Base-by-base conservation (phyloP, 2,797 vertebrate species). In the Cephalopachus bancanus region DNA sequence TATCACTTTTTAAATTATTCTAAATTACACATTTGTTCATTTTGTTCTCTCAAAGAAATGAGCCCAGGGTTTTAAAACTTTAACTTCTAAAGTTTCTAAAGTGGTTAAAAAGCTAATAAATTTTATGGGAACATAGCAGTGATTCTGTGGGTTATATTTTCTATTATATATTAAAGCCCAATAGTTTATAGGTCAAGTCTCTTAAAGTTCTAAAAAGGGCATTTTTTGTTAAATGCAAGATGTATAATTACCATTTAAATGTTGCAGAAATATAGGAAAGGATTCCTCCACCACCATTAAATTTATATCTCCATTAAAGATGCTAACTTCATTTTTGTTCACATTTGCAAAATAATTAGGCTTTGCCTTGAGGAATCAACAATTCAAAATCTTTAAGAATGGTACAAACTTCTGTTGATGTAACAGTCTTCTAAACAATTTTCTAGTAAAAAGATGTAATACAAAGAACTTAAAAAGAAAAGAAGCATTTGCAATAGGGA, bases 71-170 rank as follows among this genome's bases (percentile, higher is more conserved):
- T 95, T 95, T 65, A 93, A 86, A 90, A 93, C 30, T 10, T 69
- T 96, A 89, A 84, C 44, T 94, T 95, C n/a, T 86, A 83, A 97
- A 89, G 22, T 94, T 44, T 97, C 69, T 79, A 88, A 95, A 95
- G 65, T 91, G 64, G 49, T 81, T 94, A 83, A 96, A 94, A 19
- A 96, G 33, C 53, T 92, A 75, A 95, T 89, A 94, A 85, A 91
- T 81, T 95, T 96, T 91, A 95, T 28, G 24, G 33, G 49, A 95
- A 69, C 30, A 88, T 55, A 92, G n/a, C 3, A 83, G 17, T 84
- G 62, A 57, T 86, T 93, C 59, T 72, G 20, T 83, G 49, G 33
- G 44, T 81, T 83, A 75, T 72, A 76, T 90, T 90, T 95, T 93
- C 71, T 83, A 12, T 72, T 91, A 8, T 75, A 83, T 79, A 62